Conservation (phyloP, 1,140 invertebrate genomes). For the Physella acuta region DNA sequence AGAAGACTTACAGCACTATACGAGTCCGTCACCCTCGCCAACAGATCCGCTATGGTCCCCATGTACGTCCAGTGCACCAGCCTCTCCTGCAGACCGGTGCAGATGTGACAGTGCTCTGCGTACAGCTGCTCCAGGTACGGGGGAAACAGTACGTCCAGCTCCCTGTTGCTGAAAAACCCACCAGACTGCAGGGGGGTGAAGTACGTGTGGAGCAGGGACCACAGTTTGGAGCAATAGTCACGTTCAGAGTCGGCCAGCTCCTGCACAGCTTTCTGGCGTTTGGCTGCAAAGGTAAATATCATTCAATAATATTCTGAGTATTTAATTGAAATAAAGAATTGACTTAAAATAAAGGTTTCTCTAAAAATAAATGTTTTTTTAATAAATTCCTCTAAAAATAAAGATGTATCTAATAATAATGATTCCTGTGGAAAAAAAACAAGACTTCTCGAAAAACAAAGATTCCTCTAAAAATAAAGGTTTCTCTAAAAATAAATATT, state of each 20-base stretch:
- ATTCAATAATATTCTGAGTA: too few species aligned
- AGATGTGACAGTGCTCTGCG: slow-evolving; percentile 57
- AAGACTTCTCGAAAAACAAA: too few species aligned
- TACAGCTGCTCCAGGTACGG: slow-evolving; percentile 56
- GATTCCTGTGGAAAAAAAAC: too few species aligned
- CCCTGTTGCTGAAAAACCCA: slow-evolving; percentile 48
- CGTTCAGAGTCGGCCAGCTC: slow-evolving; percentile 59
- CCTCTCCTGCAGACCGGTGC: slow-evolving; percentile 56
- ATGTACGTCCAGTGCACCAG: slow-evolving; percentile 49
- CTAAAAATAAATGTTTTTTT: too few species aligned
- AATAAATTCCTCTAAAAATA: too few species aligned
- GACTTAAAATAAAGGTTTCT: too few species aligned
- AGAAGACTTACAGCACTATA: slow-evolving; percentile 32
- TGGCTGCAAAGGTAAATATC: slow-evolving; percentile 29
- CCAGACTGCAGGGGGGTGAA: slow-evolving; percentile 51
- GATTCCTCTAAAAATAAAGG: too few species aligned
- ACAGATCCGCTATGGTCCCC: slow-evolving; percentile 37
- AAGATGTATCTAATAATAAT: too few species aligned
- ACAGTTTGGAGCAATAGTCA: slow-evolving; percentile 58
- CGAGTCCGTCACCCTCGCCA: slow-evolving; percentile 33
- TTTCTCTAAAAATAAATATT: too few species aligned
- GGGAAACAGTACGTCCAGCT: slow-evolving; percentile 55
- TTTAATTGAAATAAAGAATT: too few species aligned
- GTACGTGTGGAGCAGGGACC: slow-evolving; percentile 57
- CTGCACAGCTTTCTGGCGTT: slow-evolving; percentile 50